phyloP scores from a whole-genome alignment of 2,113 vertebrate genomes.

The Bubalus kerabau region DNA sequence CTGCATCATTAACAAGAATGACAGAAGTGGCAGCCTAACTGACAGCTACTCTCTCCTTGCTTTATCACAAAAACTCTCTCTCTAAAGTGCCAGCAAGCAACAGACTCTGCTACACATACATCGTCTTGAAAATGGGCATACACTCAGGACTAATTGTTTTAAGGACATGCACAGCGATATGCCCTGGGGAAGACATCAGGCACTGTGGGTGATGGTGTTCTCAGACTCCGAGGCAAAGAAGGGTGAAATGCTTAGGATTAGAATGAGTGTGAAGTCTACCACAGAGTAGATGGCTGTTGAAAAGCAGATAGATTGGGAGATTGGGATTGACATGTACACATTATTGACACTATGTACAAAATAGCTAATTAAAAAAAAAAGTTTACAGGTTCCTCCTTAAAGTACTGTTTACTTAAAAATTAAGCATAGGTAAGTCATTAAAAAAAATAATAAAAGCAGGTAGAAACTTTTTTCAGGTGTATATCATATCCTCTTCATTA shows the following conservation, averaged over 20 bases:
- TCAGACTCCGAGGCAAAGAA: background rate
- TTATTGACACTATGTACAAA: background rate
- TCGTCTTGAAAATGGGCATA: slow-evolving; percentile 54
- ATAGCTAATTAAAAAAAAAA: background rate
- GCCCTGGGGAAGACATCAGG: background rate
- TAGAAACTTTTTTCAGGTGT: background rate
- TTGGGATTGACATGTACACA: background rate
- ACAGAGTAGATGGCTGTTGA: background rate
- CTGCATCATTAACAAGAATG: slow-evolving; percentile 89
- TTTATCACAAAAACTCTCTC: slow-evolving; percentile 85
- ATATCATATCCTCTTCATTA: background rate
- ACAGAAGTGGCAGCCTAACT: slow-evolving; percentile 85
- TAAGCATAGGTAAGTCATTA: background rate
- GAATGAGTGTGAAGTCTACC: background rate
- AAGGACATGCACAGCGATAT: background rate
- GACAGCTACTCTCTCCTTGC: slow-evolving; percentile 87
- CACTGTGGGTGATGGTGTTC: background rate
- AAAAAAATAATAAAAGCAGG: background rate
- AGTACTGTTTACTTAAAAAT: background rate
- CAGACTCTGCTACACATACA: slow-evolving; percentile 14
- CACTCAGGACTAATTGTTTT: background rate
- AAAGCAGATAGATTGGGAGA: background rate
- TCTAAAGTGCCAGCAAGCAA: slow-evolving; percentile 74
- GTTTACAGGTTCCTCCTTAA: background rate
- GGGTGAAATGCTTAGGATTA: background rate